Evolutionary conservation across 1,140 invertebrate species (phyloP), one percentile per base, ranked within the genome.

Genomic region (Polyergus mexicanus): DNA sequence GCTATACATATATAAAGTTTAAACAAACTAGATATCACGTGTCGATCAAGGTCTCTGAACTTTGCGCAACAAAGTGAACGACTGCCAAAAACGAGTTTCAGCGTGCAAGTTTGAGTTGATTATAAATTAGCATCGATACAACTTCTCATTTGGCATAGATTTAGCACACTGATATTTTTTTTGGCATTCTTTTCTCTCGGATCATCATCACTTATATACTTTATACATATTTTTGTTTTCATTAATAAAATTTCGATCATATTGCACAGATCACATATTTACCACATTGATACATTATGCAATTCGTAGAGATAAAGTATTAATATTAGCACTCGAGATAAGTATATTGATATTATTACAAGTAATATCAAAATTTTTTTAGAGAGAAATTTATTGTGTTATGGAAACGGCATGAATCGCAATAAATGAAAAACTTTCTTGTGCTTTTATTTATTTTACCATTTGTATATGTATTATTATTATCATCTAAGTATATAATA

Each of bases 91-190:
- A 8, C 2, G 0, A 60, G 25, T 81, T 41, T 44, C 19, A 28
- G n/a, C 69, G 8, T 22, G 32, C 32, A 13, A 81, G 10, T 69
- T 19, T 8, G 58, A 47, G 38, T 81, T 38, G 51, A 44, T 7
- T 66, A 72, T 60, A 72, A 81, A 81, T 81, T 60, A 44, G 51
- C 38, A 72, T 25, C 19, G 38, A 81, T 81, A 81, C 25, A 56
- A 38, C 6, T 16, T 69, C 8, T 25, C 22, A 19, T 81, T 81
- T 71, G 77, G 66, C 77, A 81, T 10, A 13, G 51, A 78, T 54
- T 68, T 81, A 7, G 56, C 35, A 16, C 32, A 28, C 58, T 58
- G 19, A 71, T 8, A 10, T 41, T 71, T 51, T 22, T n/a, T 32
- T 32, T 81, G 22, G 44, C 19, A 25, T 44, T 72, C 4, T 11